Base-by-base conservation (phyloP, 1,140 invertebrate species). In the Drosophila pectinifera region DNA sequence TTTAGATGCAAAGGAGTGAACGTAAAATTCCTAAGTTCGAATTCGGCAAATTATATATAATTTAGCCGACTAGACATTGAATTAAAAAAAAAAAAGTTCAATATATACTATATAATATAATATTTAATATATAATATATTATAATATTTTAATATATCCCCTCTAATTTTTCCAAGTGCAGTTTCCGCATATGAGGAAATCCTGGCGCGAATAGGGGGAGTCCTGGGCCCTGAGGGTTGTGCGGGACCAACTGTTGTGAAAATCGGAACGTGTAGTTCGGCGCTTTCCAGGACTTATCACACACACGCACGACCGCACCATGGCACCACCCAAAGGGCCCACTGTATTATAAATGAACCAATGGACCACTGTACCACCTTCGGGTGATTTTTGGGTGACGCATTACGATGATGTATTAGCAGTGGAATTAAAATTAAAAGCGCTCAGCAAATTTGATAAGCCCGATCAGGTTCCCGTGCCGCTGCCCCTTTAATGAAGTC, bases 381-480 rank as follows among this genome's bases (percentile, higher is more conserved):
- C 42, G 55, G 51, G 46, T 20, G 45, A 34, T 22, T 56, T 18
- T 26, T 16, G 75, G 64, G 61, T 75, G 74, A 73, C 58, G 79
- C 82, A 82, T 82, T 90, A 86, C 85, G 85, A 89, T 89, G 85
- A 89, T 89, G 81, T 84, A 89, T 89, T 89, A 79, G 82, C 67
- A 67, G 36, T 28, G 70, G 72, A 76, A 74, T 82, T 78, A 90
- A 89, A 89, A 90, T 89, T 90, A 90, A 89, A 89, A 86, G 80
- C 69, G 51, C 79, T 68, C 49, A 53, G 62, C 26, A 45, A 61
- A 46, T 24, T 63, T 54, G 67, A 51, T 28, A 43, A 51, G 51
- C 38, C 31, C 42, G 42, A 64, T 83, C 79, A 88, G 75, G 74
- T 79, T 86, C 65, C 62, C 68, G 4, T 86, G 69, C 62, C 68